phyloP scores from a whole-genome alignment of 2,888 invertebrate species.

The Parnassius orleans region DNA sequence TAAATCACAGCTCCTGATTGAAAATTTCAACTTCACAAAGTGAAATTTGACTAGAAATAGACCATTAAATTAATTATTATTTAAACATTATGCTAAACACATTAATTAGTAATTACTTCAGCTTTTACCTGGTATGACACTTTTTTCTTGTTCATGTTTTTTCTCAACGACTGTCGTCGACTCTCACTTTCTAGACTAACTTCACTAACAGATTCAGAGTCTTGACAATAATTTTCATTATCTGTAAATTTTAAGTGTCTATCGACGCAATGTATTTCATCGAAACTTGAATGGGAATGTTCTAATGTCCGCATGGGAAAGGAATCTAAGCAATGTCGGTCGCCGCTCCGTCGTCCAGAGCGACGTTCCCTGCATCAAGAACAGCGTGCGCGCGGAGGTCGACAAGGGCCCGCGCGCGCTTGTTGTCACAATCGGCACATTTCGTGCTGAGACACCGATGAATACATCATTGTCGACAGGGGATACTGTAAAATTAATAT shows the following conservation, averaged over 20 bases:
- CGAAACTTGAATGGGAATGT: slow-evolving; percentile 48
- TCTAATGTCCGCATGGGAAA: slow-evolving; percentile 61
- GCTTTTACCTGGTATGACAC: slow-evolving; percentile 67
- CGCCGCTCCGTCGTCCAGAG: slow-evolving; percentile 53
- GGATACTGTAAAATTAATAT: slow-evolving; percentile 66
- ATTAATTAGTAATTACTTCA: slow-evolving; percentile 55
- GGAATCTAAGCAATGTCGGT: slow-evolving; percentile 44
- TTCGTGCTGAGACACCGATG: slow-evolving; percentile 84
- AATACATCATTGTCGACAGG: slow-evolving; percentile 81
- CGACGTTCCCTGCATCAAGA: slow-evolving; percentile 72
- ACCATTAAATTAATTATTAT: slow-evolving; percentile 11
- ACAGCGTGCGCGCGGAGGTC: slow-evolving; percentile 59
- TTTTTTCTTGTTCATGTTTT: slow-evolving; percentile 53
- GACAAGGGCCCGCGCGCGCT: slow-evolving; percentile 68
- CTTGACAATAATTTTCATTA: slow-evolving; percentile 50
- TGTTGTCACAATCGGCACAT: slow-evolving; percentile 86
- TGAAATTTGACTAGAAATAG: slow-evolving; percentile 28
- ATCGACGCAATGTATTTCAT: slow-evolving; percentile 62
- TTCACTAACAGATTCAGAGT: slow-evolving; percentile 69
- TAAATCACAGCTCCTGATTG: slow-evolving; percentile 78
- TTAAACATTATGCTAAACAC: slow-evolving; percentile 15
- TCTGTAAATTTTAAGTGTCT: slow-evolving; percentile 48
- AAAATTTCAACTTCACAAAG: slow-evolving; percentile 37
- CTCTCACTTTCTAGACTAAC: slow-evolving; percentile 69
- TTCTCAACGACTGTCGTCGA: slow-evolving; percentile 57